Percentiles rank a stretch among this genome's conserved stretches.
Evolutionary conservation across 2,113 vertebrate species (phyloP).

Genomic region (Cebus imitator): DNA sequence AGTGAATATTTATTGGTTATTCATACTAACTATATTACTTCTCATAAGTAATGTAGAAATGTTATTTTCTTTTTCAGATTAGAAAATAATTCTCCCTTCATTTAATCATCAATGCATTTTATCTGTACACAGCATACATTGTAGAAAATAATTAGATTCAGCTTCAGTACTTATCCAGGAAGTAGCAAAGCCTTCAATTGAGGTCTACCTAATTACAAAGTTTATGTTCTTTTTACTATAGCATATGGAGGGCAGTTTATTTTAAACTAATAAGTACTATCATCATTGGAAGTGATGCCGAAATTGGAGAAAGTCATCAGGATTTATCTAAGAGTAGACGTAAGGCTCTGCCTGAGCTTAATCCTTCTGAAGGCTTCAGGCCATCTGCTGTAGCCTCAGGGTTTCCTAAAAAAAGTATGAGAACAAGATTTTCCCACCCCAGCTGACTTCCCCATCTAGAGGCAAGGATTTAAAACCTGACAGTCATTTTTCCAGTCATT

Average conservation of each 20-base stretch:
- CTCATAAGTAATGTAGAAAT: neutral
- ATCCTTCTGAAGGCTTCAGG: neutral
- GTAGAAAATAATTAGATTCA: neutral
- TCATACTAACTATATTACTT: neutral
- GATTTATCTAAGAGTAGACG: neutral
- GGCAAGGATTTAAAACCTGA: neutral
- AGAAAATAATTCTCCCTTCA: neutral
- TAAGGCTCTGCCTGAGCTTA: neutral
- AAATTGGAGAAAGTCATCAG: neutral
- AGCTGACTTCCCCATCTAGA: neutral
- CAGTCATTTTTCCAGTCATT: neutral
- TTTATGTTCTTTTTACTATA: neutral
- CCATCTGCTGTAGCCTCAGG: neutral
- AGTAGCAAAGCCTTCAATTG: neutral
- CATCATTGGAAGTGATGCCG: neutral
- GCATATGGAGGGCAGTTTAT: neutral
- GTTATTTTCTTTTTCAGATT: neutral
- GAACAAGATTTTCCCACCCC: neutral
- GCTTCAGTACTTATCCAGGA: neutral
- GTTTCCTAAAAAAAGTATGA: neutral
- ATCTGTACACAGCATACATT: neutral
- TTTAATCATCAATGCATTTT: neutral
- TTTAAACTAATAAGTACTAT: neutral
- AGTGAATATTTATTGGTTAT: conserved; percentile 2
- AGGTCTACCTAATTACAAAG: neutral